Evolutionary conservation across 92 coral and sea anemone genomes (phyloP).

Genomic region (Phenganax subtilis): DNA sequence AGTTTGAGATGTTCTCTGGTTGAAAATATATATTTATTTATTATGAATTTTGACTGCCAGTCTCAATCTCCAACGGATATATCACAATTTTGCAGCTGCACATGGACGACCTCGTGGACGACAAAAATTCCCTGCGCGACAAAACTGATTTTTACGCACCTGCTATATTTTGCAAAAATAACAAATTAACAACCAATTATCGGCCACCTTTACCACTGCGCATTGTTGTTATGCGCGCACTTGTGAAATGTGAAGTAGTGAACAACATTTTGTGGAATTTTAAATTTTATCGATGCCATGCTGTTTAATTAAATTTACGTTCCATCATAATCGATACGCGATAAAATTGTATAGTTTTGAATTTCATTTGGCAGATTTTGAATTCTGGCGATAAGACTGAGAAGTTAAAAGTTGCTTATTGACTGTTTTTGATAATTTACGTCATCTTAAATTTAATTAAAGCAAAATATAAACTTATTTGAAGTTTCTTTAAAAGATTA

Average conservation of each 20-base stretch:
- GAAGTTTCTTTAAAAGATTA: too few species aligned
- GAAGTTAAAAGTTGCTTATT: not conserved
- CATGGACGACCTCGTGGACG: too few species aligned
- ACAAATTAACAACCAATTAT: conserved; percentile 4
- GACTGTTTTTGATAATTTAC: not conserved
- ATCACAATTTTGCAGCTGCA: too few species aligned
- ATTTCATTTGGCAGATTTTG: too few species aligned
- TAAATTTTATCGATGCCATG: not conserved
- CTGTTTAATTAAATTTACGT: not conserved
- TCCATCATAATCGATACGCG: not conserved
- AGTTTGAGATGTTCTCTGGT: too few species aligned
- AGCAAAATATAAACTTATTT: too few species aligned
- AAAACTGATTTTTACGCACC: not conserved
- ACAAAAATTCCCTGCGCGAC: not conserved
- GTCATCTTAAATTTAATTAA: too few species aligned
- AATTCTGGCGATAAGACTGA: not conserved
- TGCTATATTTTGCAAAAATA: not conserved
- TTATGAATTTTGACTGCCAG: too few species aligned
- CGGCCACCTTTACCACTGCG: not conserved
- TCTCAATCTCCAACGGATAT: too few species aligned
- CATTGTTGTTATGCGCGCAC: not conserved
- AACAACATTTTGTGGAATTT: not conserved
- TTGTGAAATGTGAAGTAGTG: not conserved
- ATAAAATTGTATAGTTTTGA: not conserved
- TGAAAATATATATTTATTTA: too few species aligned